Base-by-base conservation (phyloP, 2,797 vertebrate genomes). In the Hippopotamyrus pictus region DNA sequence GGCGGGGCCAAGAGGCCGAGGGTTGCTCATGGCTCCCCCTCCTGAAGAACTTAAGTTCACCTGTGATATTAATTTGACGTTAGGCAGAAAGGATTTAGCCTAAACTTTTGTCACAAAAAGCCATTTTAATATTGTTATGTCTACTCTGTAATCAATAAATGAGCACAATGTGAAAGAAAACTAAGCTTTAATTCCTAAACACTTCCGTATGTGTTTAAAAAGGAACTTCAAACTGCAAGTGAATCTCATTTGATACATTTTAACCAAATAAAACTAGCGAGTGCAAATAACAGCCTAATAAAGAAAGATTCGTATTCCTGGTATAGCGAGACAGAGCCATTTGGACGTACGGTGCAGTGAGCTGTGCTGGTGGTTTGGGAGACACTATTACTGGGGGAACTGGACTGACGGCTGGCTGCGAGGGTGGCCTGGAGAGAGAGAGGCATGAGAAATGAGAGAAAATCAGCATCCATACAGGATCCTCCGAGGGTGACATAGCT, bases 401-500 rank as follows among this genome's bases (percentile, higher is more conserved):
- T 98, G 91, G 98, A 97, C 93, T 99, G 98, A 46, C 98, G 97
- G 91, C 97, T 98, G 41, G 98, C 98, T 91, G 98, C 98, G 89
- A 99, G 98, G 0, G 98, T 99, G 88, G 98, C 98, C 98, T 99
- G 90, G 69, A 5, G 9, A 91, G 82, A 92, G 87, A 92, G 53
- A 89, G n/a, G 53, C 89, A 65, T 88, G 86, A 85, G 14, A 62
- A 22, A 14, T 3, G 12, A 54, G 17, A 89, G 50, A 86, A 17
- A 69, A 76, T 53, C 51, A 65, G 33, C 14, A 25, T 62, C 3
- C 83, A 86, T 4, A 14, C 25, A 73, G 65, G 65, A 37, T 17
- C 12, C 83, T 51, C 22, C 5, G 3, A 33, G 83, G n/a, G 7
- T 51, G 50, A 53, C 29, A 57, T 29, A 9, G 25, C 50, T 37